These are phyloP conservation scores for Mormyrus iriodes DNA, from an alignment of 2,113 vertebrate species.

Conservation along the genomic window DNA sequence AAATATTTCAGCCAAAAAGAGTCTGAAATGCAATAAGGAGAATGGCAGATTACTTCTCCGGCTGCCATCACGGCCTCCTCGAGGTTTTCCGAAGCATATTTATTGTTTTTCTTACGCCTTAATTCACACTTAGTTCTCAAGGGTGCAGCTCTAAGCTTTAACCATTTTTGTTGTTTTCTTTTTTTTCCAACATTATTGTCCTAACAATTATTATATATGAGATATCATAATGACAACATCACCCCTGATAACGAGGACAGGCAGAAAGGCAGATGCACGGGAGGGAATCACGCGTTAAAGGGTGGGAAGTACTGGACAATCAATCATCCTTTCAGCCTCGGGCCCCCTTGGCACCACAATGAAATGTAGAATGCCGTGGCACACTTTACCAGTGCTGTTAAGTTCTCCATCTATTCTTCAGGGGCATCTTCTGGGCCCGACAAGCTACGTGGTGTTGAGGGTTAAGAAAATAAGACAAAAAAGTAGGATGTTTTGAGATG, in stretches of 20 bases:
- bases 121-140: background rate
- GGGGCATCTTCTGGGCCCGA: background rate
- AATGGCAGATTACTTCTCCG: background rate
- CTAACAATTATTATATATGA: background rate
- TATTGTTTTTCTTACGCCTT: background rate
- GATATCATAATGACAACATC: background rate
- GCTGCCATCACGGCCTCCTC: too few relatives aligned
- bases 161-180: background rate
- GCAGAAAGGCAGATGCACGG: background rate
- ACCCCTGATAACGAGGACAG: background rate
- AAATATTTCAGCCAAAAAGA: background rate
- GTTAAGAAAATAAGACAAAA: background rate
- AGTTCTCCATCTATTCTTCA: constrained; percentile 24
- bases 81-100: background rate
- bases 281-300: background rate
- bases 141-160: background rate
- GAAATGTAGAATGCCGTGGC: constrained; percentile 4
- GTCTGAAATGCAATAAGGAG: background rate
- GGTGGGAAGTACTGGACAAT: constrained; percentile 17
- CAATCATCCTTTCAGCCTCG: constrained; percentile 23
- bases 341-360: constrained; percentile 23
- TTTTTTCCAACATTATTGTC: background rate
- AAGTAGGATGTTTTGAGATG: background rate
- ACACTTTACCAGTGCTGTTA: constrained; percentile 8
- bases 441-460: background rate